phyloP scores from a whole-genome alignment of 2,113 vertebrate genomes.

The Fregetta grallaria region DNA sequence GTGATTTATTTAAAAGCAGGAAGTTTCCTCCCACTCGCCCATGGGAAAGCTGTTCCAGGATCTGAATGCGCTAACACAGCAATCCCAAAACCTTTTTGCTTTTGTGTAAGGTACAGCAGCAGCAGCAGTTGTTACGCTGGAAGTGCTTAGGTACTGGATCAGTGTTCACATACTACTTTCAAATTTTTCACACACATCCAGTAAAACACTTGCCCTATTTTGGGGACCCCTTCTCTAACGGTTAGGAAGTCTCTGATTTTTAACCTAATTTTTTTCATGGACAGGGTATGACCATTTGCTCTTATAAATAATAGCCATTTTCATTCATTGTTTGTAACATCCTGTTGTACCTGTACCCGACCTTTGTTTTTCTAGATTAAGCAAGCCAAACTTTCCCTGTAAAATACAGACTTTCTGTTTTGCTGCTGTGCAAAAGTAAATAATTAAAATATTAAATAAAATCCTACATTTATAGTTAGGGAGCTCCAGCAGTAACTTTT shows the following conservation, averaged over 20 bases:
- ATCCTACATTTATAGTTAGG: neutral
- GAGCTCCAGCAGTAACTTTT: neutral
- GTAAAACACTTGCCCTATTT: neutral
- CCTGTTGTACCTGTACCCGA: neutral
- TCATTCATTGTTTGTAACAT: slow-evolving; percentile 5
- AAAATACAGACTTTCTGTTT: neutral
- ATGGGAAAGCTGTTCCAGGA: slow-evolving; percentile 1
- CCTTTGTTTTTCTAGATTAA: neutral
- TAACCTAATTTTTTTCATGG: neutral
- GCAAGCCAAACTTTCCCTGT: neutral
- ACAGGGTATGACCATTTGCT: neutral
- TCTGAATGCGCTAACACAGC: neutral
- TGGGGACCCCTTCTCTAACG: neutral
- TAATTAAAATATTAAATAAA: neutral
- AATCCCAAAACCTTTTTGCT: neutral
- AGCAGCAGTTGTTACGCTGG: neutral
- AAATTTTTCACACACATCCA: neutral
- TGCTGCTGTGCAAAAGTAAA: neutral
- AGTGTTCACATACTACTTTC: neutral
- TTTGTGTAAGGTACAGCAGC: neutral
- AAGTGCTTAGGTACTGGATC: neutral
- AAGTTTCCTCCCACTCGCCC: slow-evolving; percentile 12
- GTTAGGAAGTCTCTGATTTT: neutral
- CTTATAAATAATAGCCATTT: neutral
- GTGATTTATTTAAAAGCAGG: slow-evolving; percentile 2